A percentile compares a stretch with the other conserved stretches of the same genome.
These are phyloP conservation scores for Coelinius sp. DNA, from an alignment of 2,888 invertebrate genomes.

Conservation along the genomic window DNA sequence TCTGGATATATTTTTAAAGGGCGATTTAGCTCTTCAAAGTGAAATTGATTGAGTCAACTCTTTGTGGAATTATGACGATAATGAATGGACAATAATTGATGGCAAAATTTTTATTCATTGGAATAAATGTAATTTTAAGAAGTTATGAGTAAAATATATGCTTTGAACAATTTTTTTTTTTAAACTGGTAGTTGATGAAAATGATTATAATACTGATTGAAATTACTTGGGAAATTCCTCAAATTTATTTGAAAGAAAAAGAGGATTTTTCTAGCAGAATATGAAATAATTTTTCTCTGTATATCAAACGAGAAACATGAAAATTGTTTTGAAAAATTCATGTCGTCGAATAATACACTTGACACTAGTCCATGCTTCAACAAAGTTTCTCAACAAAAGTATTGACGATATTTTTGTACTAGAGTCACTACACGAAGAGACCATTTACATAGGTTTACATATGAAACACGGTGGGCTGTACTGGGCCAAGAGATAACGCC, in stretches of 20 bases:
- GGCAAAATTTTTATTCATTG: no score
- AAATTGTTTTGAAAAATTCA: not conserved
- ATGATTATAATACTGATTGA: no score
- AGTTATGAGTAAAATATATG: no score
- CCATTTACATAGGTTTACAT: constrained; percentile 44
- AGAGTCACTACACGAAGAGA: constrained; percentile 27
- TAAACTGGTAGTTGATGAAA: no score
- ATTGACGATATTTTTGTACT: constrained; percentile 23
- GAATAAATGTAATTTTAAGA: no score
- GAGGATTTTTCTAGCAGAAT: no score
- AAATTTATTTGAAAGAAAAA: no score
- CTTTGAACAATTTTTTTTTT: no score
- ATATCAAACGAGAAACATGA: no score
- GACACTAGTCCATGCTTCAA: not conserved
- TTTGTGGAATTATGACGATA: not conserved
- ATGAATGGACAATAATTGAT: not conserved
- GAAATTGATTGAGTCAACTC: not conserved
- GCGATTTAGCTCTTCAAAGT: not conserved
- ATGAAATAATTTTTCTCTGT: no score
- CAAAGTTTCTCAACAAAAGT: constrained; percentile 30
- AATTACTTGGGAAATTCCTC: no score
- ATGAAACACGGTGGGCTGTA: constrained; percentile 30
- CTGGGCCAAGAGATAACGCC: constrained; percentile 31
- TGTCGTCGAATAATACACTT: constrained; percentile 19
- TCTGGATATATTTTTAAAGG: not conserved